These are phyloP conservation scores for Aeoliscus strigatus DNA, from an alignment of 2,797 vertebrate species.

Conservation along the genomic window DNA sequence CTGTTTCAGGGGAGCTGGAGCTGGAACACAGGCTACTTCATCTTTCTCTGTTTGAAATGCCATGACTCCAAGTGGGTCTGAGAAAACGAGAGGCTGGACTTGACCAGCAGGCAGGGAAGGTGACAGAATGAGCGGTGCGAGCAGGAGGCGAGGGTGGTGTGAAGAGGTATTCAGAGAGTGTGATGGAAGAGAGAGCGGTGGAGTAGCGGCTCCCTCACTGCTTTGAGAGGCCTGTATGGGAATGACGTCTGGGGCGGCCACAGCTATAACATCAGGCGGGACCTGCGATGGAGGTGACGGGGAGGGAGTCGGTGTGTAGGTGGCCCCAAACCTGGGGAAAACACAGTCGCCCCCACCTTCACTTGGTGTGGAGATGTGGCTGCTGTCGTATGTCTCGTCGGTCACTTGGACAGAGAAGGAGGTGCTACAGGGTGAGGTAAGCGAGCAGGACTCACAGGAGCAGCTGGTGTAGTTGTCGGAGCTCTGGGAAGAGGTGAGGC, in stretches of 20 bases:
- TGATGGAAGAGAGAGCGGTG: slow-evolving; percentile 47
- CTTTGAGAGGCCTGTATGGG: slow-evolving; percentile 27
- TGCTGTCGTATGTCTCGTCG: slow-evolving; percentile 74
- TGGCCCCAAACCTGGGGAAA: slow-evolving; percentile 12
- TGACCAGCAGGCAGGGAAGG: slow-evolving; percentile 49
- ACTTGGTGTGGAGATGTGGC: slow-evolving; percentile 72
- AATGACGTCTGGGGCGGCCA: slow-evolving; percentile 39
- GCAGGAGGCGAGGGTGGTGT: slow-evolving; percentile 35
- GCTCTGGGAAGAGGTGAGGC: slow-evolving; percentile 75
- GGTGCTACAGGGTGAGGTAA: slow-evolving; percentile 78
- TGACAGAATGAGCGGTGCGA: slow-evolving; percentile 57
- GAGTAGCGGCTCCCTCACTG: slow-evolving; percentile 23
- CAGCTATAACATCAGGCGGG: slow-evolving; percentile 51
- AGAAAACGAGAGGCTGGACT: slow-evolving; percentile 30
- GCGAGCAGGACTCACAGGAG: slow-evolving; percentile 83
- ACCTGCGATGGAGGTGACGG: slow-evolving; percentile 16
- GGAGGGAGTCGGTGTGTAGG: slow-evolving; percentile 15
- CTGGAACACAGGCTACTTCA: slow-evolving; percentile 6
- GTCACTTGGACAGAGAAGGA: slow-evolving; percentile 79
- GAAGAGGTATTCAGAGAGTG: slow-evolving; percentile 24
- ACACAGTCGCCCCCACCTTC: slow-evolving; percentile 51
- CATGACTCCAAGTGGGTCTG: slow-evolving; percentile 50
- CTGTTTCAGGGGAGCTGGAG: slow-evolving; percentile 47
- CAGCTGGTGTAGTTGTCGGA: slow-evolving; percentile 82
- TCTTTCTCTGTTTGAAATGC: slow-evolving; percentile 23